phyloP scores from a whole-genome alignment of 2,888 invertebrate genomes.

The Marronus borbonicus region DNA sequence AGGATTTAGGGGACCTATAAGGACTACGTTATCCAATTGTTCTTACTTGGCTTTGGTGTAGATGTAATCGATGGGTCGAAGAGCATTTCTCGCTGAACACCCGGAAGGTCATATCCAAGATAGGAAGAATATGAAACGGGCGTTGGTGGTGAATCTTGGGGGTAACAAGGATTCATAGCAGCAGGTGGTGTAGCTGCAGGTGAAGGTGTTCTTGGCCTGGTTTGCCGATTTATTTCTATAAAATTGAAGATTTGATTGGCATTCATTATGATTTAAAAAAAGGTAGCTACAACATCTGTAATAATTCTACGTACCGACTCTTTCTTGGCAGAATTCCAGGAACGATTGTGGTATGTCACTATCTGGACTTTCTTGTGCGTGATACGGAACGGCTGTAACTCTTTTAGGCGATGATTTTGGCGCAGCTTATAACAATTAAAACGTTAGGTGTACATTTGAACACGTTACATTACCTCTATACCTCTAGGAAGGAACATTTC shows the following conservation, averaged over 20 bases:
- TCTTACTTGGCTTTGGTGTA: conserved; percentile 8
- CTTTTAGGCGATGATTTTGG: conserved; percentile 5
- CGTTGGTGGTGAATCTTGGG: background rate
- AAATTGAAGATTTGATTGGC: background rate
- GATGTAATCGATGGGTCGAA: conserved; percentile 22
- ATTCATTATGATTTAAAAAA: background rate
- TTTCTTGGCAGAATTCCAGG: conserved; percentile 30
- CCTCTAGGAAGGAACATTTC: conserved; percentile 14
- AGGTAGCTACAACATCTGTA: too few relatives aligned
- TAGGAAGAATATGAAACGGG: conserved; percentile 12
- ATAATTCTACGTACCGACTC: conserved; percentile 14
- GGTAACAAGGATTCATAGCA: background rate
- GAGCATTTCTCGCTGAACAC: conserved; percentile 12
- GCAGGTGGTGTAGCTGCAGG: background rate
- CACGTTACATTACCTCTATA: background rate
- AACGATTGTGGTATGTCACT: conserved; percentile 24
- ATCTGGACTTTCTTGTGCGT: background rate
- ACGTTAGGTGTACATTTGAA: background rate
- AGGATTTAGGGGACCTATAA: too few relatives aligned
- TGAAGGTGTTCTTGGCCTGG: background rate
- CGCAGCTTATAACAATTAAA: background rate
- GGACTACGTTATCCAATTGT: too few relatives aligned
- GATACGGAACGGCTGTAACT: background rate
- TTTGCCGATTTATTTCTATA: background rate
- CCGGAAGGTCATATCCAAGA: conserved; percentile 23